Evolutionary conservation across 1,140 invertebrate genomes (phyloP).

Genomic region (Orius laevigatus): DNA sequence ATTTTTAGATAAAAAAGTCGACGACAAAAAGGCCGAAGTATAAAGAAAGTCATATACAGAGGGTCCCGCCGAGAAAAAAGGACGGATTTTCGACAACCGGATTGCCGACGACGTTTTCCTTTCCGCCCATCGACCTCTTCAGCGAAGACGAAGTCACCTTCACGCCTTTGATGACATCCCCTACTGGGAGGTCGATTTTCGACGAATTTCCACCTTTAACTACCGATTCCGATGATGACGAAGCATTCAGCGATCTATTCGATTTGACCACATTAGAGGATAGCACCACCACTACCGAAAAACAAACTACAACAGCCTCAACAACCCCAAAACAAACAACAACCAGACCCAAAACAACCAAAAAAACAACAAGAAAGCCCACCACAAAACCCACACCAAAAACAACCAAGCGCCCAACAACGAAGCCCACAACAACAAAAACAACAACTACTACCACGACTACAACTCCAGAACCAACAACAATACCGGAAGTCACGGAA

Average conservation of each 20-base stretch:
- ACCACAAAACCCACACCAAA: conserved; percentile 3
- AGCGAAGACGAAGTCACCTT: too few relatives aligned
- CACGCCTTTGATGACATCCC: too few relatives aligned
- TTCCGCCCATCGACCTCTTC: conserved; percentile 3
- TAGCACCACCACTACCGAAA: background rate
- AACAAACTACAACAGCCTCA: background rate
- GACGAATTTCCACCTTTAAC: too few relatives aligned
- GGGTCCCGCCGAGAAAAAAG: conserved; percentile 6
- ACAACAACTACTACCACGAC: conserved; percentile 3
- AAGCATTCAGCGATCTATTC: background rate
- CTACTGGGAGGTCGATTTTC: too few relatives aligned
- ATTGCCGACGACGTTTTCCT: background rate
- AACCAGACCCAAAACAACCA: background rate
- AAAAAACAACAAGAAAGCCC: conserved; percentile 3
- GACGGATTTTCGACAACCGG: background rate
- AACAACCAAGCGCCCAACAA: conserved; percentile 1
- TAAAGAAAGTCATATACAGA: conserved; percentile 10
- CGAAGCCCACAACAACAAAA: conserved; percentile 1
- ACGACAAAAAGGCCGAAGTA: conserved; percentile 6
- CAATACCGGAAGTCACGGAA: background rate
- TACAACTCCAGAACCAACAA: conserved; percentile 1
- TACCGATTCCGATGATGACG: too few relatives aligned
- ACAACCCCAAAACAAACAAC: conserved; percentile 8
- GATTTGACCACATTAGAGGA: background rate
- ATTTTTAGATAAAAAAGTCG: background rate